These are phyloP conservation scores for Tortricodes alternella DNA, from an alignment of 2,888 invertebrate genomes.

Conservation along the genomic window DNA sequence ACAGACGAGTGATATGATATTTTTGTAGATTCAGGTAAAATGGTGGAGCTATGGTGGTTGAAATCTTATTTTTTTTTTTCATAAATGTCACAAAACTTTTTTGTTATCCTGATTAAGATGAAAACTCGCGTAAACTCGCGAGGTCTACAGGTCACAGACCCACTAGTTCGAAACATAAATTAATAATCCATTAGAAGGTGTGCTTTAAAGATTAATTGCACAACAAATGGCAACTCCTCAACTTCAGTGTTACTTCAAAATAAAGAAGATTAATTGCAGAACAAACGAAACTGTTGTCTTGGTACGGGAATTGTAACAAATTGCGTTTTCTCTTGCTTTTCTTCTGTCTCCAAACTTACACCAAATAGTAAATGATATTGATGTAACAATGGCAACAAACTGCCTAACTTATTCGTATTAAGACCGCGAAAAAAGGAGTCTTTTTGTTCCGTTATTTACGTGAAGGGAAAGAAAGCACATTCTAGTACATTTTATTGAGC, in stretches of 20 bases:
- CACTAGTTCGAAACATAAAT: no score
- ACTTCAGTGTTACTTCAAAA: not conserved
- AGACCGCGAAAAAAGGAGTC: constrained; percentile 7
- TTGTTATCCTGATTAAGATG: no score
- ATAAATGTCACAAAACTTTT: no score
- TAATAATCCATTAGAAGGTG: not conserved
- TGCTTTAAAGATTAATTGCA: constrained; percentile 12
- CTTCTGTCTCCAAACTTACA: not conserved
- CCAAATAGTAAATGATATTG: constrained; percentile 12
- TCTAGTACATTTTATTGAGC: constrained; percentile 1
- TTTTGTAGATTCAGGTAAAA: no score
- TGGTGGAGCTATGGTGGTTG: no score
- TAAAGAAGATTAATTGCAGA: constrained; percentile 21
- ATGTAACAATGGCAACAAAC: constrained; percentile 19
- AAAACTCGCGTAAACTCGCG: no score
- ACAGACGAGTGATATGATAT: no score
- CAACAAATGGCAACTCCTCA: constrained; percentile 8
- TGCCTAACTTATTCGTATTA: constrained; percentile 9
- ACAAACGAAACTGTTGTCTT: constrained; percentile 1
- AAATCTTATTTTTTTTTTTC: no score
- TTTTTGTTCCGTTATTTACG: constrained; percentile 12
- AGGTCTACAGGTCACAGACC: no score
- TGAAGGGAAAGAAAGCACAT: constrained; percentile 3
- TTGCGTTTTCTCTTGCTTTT: constrained; percentile 9
- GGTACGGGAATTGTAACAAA: constrained; percentile 2